Evolutionary conservation across 2,888 invertebrate genomes (phyloP).

Genomic region (Zaprionus obscuricornis): DNA sequence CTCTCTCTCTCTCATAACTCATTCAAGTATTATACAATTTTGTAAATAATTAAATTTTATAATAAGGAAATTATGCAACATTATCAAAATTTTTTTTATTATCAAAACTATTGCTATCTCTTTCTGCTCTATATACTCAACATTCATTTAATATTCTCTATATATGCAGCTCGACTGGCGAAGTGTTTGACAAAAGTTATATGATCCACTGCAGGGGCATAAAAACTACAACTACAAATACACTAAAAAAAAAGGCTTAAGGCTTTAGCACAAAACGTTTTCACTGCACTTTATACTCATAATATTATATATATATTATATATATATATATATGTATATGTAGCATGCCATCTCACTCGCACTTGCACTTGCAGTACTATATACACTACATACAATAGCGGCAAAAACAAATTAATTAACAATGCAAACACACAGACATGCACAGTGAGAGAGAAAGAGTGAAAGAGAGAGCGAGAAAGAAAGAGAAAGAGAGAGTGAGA

Average conservation of each 20-base stretch:
- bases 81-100: no score
- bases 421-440: constrained; percentile 66
- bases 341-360: constrained; percentile 33
- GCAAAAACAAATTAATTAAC: constrained; percentile 74
- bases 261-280: constrained; percentile 50
- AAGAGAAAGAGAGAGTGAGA: constrained; percentile 2
- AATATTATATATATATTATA: neutral
- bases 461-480: constrained; percentile 28
- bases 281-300: constrained; percentile 27
- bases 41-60: no score
- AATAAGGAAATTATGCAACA: no score
- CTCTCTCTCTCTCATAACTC: no score
- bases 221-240: neutral
- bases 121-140: no score
- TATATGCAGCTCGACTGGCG: constrained; percentile 1
- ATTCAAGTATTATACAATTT: no score
- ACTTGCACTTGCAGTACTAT: constrained; percentile 39
- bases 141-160: no score
- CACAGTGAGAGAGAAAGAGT: constrained; percentile 4
- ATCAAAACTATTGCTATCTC: no score
- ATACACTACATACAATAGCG: constrained; percentile 14
- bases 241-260: constrained; percentile 26
- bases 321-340: constrained; percentile 14
- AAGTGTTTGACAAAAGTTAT: constrained; percentile 18
- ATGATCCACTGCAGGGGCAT: constrained; percentile 28